Percentiles rank a stretch among this genome's conserved stretches.
These are phyloP conservation scores for Acrossocheilus fasciatus DNA, from an alignment of 2,797 vertebrate species.

Conservation along the genomic window DNA sequence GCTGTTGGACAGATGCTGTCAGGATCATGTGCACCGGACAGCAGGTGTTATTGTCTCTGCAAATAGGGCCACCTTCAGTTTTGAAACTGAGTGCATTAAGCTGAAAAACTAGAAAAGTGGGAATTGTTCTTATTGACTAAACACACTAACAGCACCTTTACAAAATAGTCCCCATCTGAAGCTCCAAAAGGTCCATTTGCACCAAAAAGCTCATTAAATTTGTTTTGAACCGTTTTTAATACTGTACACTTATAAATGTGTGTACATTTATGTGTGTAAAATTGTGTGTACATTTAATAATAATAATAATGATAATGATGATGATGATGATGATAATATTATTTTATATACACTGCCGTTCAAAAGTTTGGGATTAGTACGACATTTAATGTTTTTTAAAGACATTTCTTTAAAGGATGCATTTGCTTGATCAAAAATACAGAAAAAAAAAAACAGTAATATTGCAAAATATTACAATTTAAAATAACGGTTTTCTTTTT, in stretches of 20 bases:
- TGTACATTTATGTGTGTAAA: too few relatives aligned
- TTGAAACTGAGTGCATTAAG: conserved; percentile 32
- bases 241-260: background rate
- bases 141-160: background rate
- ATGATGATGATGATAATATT: too few relatives aligned
- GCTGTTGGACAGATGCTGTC: conserved; percentile 10
- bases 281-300: too few relatives aligned
- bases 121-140: conserved; percentile 23
- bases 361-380: background rate
- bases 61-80: conserved; percentile 37
- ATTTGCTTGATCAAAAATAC: background rate
- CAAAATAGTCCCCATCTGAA: background rate
- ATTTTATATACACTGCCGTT: background rate
- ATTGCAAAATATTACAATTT: too few relatives aligned
- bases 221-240: background rate
- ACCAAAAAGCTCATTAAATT: background rate
- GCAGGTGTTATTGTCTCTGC: conserved; percentile 44
- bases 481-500: too few relatives aligned
- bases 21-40: conserved; percentile 25
- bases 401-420: background rate
- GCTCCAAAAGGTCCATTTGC: background rate
- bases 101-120: conserved; percentile 46
- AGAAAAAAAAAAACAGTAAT: background rate
- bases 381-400: too few relatives aligned
- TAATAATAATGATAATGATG: too few relatives aligned